Conservation (phyloP, 2,888 invertebrate genomes). For the Ectemnius cavifrons region DNA sequence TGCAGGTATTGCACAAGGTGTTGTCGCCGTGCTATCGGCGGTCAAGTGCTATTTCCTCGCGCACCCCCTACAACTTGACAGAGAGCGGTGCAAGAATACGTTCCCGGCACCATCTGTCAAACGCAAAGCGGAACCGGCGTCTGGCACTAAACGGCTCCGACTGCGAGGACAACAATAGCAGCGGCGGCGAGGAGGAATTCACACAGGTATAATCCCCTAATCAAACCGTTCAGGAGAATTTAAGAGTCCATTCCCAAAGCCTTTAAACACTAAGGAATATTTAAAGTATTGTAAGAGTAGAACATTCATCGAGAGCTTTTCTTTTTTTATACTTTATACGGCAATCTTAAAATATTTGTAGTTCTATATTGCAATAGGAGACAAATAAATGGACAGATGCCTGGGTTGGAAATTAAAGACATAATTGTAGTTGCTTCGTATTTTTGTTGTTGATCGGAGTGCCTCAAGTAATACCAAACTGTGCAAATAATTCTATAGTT, state of each 20-base stretch:
- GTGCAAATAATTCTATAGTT: no score
- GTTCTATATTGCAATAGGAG: no score
- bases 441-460: no score
- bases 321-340: no score
- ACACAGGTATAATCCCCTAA: slow-evolving; percentile 63
- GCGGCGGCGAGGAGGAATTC: slow-evolving; percentile 77
- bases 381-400: no score
- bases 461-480: no score
- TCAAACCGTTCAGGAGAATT: no score
- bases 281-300: background rate
- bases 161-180: slow-evolving; percentile 78
- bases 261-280: background rate
- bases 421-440: no score
- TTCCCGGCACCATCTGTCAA: slow-evolving; percentile 71
- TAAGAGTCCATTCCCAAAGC: no score
- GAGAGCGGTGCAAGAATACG: slow-evolving; percentile 70
- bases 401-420: no score
- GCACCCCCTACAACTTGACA: slow-evolving; percentile 71
- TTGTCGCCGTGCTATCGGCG: slow-evolving; percentile 69
- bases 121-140: slow-evolving; percentile 68
- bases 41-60: slow-evolving; percentile 64
- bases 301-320: no score
- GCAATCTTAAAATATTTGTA: no score
- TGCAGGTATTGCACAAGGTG: slow-evolving; percentile 73
- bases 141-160: slow-evolving; percentile 73